Evolutionary conservation across 1,140 invertebrate genomes (phyloP).

Genomic region (Apis florea): DNA sequence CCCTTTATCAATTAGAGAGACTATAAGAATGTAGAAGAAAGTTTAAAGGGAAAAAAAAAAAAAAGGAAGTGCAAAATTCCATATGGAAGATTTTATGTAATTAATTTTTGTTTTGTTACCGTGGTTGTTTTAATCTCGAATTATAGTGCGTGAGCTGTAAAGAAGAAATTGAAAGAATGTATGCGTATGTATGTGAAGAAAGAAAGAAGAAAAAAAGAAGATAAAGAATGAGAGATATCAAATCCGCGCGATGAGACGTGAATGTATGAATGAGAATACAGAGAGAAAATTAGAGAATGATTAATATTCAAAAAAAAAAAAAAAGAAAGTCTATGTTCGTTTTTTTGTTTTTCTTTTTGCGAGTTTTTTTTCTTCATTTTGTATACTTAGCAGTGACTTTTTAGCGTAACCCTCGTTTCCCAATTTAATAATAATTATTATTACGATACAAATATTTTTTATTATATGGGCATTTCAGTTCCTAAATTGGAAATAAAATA

Average conservation of each 20-base stretch:
- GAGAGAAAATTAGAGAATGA: constrained; percentile 46
- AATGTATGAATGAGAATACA: constrained; percentile 15
- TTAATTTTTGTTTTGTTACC: constrained; percentile 63
- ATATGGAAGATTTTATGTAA: constrained; percentile 61
- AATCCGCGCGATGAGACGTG: neutral
- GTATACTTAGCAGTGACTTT: constrained; percentile 62
- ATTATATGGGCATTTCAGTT: constrained; percentile 75
- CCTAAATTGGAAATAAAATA: constrained; percentile 75
- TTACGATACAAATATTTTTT: constrained; percentile 72
- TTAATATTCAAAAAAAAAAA: constrained; percentile 39
- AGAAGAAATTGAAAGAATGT: constrained; percentile 25
- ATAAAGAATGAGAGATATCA: constrained; percentile 9
- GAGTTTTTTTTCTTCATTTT: constrained; percentile 65
- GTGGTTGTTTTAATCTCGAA: constrained; percentile 61
- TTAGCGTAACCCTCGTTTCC: constrained; percentile 66
- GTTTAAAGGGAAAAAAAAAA: constrained; percentile 16
- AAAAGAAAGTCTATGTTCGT: constrained; percentile 56
- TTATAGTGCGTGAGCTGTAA: constrained; percentile 23
- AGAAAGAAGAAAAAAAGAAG: constrained; percentile 4
- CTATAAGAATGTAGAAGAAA: constrained; percentile 41
- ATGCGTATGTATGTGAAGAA: constrained; percentile 17
- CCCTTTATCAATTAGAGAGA: constrained; percentile 54
- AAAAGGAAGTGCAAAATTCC: constrained; percentile 68
- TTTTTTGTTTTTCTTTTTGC: constrained; percentile 52
- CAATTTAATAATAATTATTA: constrained; percentile 68